These are phyloP conservation scores for Chalcis sispes DNA, from an alignment of 2,888 invertebrate species.

Conservation along the genomic window DNA sequence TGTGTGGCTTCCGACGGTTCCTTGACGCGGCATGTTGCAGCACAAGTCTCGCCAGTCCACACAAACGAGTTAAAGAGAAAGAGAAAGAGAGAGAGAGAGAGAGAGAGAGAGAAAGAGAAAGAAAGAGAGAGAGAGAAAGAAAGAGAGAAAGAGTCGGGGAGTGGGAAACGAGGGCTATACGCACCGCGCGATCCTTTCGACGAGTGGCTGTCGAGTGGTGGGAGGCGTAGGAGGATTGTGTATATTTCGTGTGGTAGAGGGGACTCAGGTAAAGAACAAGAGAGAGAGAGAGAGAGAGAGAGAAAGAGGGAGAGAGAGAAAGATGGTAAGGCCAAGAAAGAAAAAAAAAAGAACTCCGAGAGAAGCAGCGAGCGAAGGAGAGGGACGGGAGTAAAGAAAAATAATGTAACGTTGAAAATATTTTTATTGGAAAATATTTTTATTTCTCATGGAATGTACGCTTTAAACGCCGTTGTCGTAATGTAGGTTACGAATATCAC, in stretches of 20 bases:
- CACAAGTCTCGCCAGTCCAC: background rate
- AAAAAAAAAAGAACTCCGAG: slow-evolving; percentile 53
- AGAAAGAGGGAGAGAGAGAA: slow-evolving; percentile 12
- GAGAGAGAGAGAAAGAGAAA: background rate
- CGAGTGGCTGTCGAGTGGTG: slow-evolving; percentile 42
- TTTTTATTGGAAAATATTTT: slow-evolving; percentile 44
- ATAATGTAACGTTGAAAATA: slow-evolving; percentile 49
- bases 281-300: background rate
- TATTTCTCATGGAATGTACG: too few species aligned
- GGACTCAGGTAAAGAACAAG: background rate
- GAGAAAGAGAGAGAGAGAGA: background rate
- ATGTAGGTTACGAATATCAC: too few species aligned
- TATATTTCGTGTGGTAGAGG: slow-evolving; percentile 44
- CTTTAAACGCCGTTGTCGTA: too few species aligned
- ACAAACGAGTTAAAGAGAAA: background rate
- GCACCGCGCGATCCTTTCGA: slow-evolving; percentile 59
- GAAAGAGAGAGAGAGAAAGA: background rate
- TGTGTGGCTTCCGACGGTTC: slow-evolving; percentile 41
- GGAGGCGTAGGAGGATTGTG: slow-evolving; percentile 51
- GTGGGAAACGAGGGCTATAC: slow-evolving; percentile 56
- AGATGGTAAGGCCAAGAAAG: slow-evolving; percentile 37
- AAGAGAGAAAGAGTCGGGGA: too few species aligned
- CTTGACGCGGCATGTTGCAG: slow-evolving; percentile 33
- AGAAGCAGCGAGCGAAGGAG: too few species aligned
- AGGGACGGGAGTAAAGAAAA: background rate